Evolutionary conservation across 2,797 vertebrate genomes (phyloP), one percentile per base, ranked within the genome.

Genomic region (Pipistrellus nathusii): DNA sequence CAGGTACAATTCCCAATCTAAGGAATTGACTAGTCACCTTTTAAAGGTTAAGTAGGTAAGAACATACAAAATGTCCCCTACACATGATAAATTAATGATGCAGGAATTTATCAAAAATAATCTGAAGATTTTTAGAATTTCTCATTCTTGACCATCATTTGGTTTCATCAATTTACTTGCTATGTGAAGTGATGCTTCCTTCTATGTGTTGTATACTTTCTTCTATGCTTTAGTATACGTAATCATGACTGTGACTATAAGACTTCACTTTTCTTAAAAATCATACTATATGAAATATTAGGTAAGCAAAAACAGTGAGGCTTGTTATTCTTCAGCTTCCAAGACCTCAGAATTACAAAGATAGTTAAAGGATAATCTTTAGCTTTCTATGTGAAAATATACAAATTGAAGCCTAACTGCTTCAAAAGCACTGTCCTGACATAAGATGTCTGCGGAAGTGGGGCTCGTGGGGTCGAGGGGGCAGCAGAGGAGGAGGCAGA

Each of bases 71-170:
- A 66, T 73, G 90, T 72, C 41, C 57, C 41, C 90, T 68, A 21
- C 23, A 17, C 21, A 62, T 84, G 77, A 86, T 17, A 12, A 23
- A 64, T 62, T 27, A 51, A 72, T 71, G 41, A 78, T 20, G 68
- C 9, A 92, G 72, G 30, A 86, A 93, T 75, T 17, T 77, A 91
- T 78, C n/a, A 91, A 83, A 75, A 91, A 55, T n/a, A 95, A 78
- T 51, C 8, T 75, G 32, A 94, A 93, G n/a, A 25, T 62, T 95
- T 91, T 82, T 32, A 91, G 30, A 85, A 85, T 83, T 85, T 81
- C 55, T 95, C 73, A 84, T 41, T 94, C 62, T 87, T 94, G 59
- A 87, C 51, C 53, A 62, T 38, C 18, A 95, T 17, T 87, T 93
- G 55, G 57, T 66, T 90, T 91, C 55, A 88, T 57, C 27, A 76